Evolutionary conservation across 2,797 vertebrate species (phyloP).

Genomic region (Alauda arvensis): DNA sequence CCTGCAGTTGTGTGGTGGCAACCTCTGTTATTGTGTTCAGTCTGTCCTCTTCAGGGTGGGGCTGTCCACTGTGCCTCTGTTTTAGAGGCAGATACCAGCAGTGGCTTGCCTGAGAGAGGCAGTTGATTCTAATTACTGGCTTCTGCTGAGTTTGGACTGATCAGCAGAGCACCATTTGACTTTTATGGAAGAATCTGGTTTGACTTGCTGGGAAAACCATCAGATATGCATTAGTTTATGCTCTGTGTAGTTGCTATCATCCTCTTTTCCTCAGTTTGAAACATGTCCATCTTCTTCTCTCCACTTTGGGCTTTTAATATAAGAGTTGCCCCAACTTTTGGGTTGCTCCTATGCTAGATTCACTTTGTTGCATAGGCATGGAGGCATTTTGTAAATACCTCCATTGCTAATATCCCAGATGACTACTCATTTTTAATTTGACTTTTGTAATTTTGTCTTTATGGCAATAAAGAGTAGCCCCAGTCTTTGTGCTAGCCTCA

Average conservation of each 20-base stretch:
- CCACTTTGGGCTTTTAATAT: background rate
- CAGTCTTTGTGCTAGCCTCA: conserved; percentile 1
- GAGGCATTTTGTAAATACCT: background rate
- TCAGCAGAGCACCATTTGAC: background rate
- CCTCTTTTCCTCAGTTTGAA: background rate
- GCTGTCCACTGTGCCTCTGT: background rate
- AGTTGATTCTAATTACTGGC: background rate
- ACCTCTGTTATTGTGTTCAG: background rate
- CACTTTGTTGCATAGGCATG: background rate
- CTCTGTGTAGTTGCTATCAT: background rate
- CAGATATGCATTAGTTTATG: background rate
- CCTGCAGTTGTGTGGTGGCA: background rate
- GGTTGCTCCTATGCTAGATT: background rate
- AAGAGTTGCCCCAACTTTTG: background rate
- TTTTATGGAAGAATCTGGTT: background rate
- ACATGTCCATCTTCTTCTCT: background rate
- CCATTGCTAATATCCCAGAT: background rate
- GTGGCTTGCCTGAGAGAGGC: background rate
- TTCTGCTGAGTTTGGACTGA: background rate
- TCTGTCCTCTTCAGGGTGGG: background rate
- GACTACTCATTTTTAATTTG: conserved; percentile 26
- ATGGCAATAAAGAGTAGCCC: conserved; percentile 17
- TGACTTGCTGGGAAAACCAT: background rate
- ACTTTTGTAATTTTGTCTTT: conserved; percentile 17
- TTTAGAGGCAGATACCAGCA: background rate